phyloP scores from a whole-genome alignment of 2,113 vertebrate genomes.

The Cyanoderma ruficeps region DNA sequence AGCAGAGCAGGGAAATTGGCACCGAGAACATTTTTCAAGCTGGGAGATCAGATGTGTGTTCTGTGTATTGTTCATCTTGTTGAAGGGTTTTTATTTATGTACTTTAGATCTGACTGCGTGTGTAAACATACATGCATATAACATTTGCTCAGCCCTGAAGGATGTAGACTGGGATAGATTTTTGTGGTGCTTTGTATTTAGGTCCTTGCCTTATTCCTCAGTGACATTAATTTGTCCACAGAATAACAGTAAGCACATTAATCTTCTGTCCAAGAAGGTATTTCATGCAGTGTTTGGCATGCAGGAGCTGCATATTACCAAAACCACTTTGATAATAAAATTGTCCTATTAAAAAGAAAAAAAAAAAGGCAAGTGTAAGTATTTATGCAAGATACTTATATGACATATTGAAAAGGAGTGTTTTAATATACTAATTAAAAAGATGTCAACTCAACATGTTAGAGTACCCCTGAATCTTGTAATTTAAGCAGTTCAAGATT shows the following conservation, averaged over 20 bases:
- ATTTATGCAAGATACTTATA: not conserved
- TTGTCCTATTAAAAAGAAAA: not conserved
- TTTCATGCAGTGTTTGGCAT: not conserved
- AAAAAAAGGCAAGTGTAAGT: not conserved
- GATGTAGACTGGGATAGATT: not conserved
- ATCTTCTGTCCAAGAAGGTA: not conserved
- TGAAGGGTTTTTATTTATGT: not conserved
- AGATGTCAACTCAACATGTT: not conserved
- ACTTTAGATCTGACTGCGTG: not conserved
- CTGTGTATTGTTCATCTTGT: not conserved
- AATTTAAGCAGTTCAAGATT: not conserved
- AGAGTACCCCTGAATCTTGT: not conserved
- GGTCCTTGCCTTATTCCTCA: not conserved
- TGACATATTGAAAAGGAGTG: not conserved
- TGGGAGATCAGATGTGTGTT: not conserved
- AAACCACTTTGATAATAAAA: not conserved
- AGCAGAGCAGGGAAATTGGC: not conserved
- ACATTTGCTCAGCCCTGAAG: not conserved
- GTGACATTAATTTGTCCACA: conserved; percentile 7
- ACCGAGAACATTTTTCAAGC: not conserved
- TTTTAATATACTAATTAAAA: not conserved
- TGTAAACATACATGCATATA: not conserved
- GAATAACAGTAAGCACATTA: not conserved
- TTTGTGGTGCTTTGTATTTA: not conserved
- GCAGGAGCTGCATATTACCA: not conserved